Percentiles rank a stretch among this genome's conserved stretches.
phyloP scores from a whole-genome alignment of 2,113 vertebrate species.

The Nibea coibor region DNA sequence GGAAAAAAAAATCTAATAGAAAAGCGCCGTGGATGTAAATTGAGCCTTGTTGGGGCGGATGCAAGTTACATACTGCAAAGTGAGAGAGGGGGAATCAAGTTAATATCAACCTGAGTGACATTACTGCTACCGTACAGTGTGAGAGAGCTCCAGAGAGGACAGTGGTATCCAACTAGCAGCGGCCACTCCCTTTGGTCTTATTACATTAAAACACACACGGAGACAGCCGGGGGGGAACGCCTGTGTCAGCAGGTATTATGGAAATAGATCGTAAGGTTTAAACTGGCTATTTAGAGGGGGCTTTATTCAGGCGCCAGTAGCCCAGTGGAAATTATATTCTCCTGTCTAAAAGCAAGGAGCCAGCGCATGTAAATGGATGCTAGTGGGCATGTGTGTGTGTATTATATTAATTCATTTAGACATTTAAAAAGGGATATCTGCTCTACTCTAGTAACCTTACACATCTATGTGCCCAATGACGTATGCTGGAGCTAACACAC shows the following conservation, averaged over 20 bases:
- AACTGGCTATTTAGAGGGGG: slow-evolving; percentile 65
- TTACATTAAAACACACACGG: slow-evolving; percentile 80
- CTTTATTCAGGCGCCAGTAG: slow-evolving; percentile 66
- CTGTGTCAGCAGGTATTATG: slow-evolving; percentile 77
- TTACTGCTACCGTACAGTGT: slow-evolving; percentile 63
- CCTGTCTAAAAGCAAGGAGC: slow-evolving; percentile 63
- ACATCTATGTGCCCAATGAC: slow-evolving; percentile 30
- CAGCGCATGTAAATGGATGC: slow-evolving; percentile 64
- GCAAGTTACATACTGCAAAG: slow-evolving; percentile 61
- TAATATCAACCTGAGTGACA: slow-evolving; percentile 75
- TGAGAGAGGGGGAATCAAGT: slow-evolving; percentile 68
- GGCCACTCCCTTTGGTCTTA: slow-evolving; percentile 62
- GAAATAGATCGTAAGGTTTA: slow-evolving; percentile 69
- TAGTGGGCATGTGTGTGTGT: slow-evolving; percentile 25
- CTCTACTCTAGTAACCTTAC: slow-evolving; percentile 28
- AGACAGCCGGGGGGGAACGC: slow-evolving; percentile 55
- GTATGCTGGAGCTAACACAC: slow-evolving; percentile 29
- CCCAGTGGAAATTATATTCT: slow-evolving; percentile 65
- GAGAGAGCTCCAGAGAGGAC: slow-evolving; percentile 25
- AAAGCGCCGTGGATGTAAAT: slow-evolving; percentile 85
- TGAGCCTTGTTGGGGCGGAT: slow-evolving; percentile 59
- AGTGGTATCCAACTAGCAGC: slow-evolving; percentile 45
- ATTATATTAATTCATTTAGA: slow-evolving; percentile 53
- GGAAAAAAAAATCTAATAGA: slow-evolving; percentile 84
- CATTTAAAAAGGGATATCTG: slow-evolving; percentile 43